These are phyloP conservation scores for Oryzias dopingdopingensis DNA, from an alignment of 2,797 vertebrate genomes.

Conservation along the genomic window DNA sequence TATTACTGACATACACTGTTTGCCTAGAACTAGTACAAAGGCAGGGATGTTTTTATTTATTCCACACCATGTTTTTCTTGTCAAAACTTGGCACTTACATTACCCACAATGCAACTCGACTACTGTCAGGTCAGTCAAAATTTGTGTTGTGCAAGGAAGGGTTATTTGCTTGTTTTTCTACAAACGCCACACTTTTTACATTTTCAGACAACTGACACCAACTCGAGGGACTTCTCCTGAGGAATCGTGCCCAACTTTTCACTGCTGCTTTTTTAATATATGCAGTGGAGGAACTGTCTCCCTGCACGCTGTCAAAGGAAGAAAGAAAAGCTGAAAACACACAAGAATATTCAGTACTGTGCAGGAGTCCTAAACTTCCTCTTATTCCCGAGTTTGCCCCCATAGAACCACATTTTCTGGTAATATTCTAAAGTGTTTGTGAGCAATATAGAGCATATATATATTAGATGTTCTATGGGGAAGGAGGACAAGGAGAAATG, in stretches of 20 bases:
- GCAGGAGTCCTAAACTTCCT: background rate
- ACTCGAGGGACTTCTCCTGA: constrained; percentile 10
- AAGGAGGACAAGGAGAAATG: no score
- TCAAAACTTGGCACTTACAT: constrained; percentile 10
- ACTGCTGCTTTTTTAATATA: background rate
- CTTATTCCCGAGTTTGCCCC: background rate
- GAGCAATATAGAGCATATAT: no score
- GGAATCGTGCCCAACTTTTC: constrained; percentile 3
- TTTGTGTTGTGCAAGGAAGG: background rate
- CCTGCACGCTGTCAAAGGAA: constrained; percentile 2
- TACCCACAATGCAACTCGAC: constrained; percentile 15
- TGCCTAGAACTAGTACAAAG: background rate
- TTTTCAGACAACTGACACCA: constrained; percentile 9
- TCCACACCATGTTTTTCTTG: background rate
- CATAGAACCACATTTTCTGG: no score
- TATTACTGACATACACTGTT: background rate
- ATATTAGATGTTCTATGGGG: no score
- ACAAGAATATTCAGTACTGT: background rate
- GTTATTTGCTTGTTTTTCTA: constrained; percentile 7
- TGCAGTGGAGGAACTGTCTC: background rate
- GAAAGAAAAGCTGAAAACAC: background rate
- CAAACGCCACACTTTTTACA: constrained; percentile 5
- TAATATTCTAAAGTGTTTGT: no score
- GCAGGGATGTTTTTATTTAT: background rate
- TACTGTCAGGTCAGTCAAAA: background rate